Evolutionary conservation across 1,140 invertebrate species (phyloP), one percentile per base, ranked within the genome.

Genomic region (Drosophila subpulchrella): DNA sequence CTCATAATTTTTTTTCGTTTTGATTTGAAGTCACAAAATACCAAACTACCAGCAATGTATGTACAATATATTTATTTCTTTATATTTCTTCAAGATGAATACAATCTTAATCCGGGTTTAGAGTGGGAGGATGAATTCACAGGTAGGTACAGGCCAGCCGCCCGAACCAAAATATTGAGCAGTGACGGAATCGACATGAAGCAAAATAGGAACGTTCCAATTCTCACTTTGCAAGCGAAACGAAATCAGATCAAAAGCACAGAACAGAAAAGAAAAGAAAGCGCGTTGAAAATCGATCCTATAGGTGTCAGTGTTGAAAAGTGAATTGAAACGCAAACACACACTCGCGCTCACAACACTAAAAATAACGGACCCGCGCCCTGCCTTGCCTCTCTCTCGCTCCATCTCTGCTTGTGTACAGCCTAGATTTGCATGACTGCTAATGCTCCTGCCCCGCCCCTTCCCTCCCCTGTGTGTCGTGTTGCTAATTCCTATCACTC

Each of bases 91-190:
- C 96, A 97, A 98, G 97, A 98, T 95, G 97, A 98, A 95, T 98
- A 98, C 97, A 98, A 98, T 97, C 96, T 98, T 96, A 98, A 98
- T 96, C 97, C 97, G 95, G 97, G 97, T 97, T 98, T 99, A 98
- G 98, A 99, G 95, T 99, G 98, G 98, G 98, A 99, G 96, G 98
- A 99, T 97, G 98, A 99, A 95, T 99, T 99, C 94, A 97, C 97
- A 98, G 97, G 97, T 98, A 98, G 96, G 97, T 97, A 95, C 83
- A 89, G 80, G 94, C 94, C 93, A 92, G 70, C 66, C 53, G 44
- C 68, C 66, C 53, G 36, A 51, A 39, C 41, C 59, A 44, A 72
- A 60, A 92, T 86, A 78, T 61, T 60, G 51, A 78, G 78, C 91
- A 92, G 89, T 89, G 76, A 77, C 79, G 90, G 80, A 90, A 92